These are phyloP conservation scores for Geococcyx californianus DNA, from an alignment of 2,113 vertebrate species.

Conservation along the genomic window DNA sequence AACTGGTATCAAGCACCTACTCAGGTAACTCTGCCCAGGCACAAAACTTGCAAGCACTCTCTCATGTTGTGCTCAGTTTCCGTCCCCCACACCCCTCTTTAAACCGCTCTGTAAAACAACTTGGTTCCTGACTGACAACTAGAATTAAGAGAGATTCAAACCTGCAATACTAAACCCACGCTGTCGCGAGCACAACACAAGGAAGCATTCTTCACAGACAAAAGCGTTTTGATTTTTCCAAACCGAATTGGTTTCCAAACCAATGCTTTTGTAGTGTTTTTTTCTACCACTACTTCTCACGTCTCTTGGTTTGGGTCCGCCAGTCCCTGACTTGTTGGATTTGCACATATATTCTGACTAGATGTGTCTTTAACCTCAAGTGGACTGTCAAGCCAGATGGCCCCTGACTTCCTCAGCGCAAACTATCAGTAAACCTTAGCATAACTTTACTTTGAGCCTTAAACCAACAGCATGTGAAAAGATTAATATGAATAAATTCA, in stretches of 20 bases:
- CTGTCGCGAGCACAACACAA: not conserved
- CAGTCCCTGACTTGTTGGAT: not conserved
- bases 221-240: not conserved
- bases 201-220: not conserved
- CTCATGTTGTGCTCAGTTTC: not conserved
- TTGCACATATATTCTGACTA: not conserved
- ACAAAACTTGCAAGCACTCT: not conserved
- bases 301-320: not conserved
- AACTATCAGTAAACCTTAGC: slow-evolving; percentile 70
- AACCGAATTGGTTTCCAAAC: no score
- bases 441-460: slow-evolving; percentile 76
- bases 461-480: slow-evolving; percentile 80
- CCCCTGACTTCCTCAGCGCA: slow-evolving; percentile 51
- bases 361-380: slow-evolving; percentile 37
- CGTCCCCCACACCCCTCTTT: not conserved
- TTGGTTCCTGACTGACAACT: not conserved
- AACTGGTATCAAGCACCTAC: not conserved
- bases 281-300: not conserved
- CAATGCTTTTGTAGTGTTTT: not conserved
- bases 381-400: slow-evolving; percentile 36
- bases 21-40: not conserved
- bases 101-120: not conserved
- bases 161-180: not conserved
- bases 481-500: slow-evolving; percentile 84
- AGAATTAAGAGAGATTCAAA: not conserved